phyloP scores from a whole-genome alignment of 2,888 invertebrate species.

The Hipparchia semele region DNA sequence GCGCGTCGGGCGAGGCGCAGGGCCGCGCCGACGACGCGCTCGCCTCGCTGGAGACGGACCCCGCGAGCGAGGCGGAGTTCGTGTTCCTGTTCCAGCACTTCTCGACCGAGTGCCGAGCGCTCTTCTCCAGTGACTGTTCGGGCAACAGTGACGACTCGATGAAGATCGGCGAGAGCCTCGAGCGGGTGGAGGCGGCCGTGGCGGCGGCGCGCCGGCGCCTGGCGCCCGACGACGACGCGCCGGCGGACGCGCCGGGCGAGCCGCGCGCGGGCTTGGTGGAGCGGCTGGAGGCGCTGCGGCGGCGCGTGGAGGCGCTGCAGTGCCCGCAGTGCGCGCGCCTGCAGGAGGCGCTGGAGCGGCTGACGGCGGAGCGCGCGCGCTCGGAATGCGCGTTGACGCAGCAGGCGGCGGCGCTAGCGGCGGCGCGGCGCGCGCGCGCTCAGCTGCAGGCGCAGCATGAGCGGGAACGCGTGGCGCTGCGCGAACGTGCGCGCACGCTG shows the following conservation, averaged over 20 bases:
- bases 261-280: conserved; percentile 49
- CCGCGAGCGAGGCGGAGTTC: conserved; percentile 86
- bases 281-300: conserved; percentile 73
- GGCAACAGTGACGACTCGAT: conserved; percentile 82
- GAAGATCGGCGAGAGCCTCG: conserved; percentile 81
- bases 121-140: conserved; percentile 82
- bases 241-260: conserved; percentile 37
- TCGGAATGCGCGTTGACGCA: conserved; percentile 70
- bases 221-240: conserved; percentile 47
- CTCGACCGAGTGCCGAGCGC: conserved; percentile 84
- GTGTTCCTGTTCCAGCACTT: conserved; percentile 86
- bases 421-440: conserved; percentile 73
- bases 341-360: conserved; percentile 78
- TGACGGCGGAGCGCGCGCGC: conserved; percentile 68
- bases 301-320: conserved; percentile 76
- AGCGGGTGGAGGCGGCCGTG: conserved; percentile 76
- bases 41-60: conserved; percentile 80
- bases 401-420: conserved; percentile 72
- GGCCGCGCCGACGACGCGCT: conserved; percentile 66
- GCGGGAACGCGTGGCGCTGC: conserved; percentile 83
- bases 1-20: conserved; percentile 56
- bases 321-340: conserved; percentile 81
- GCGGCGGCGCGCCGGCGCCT: conserved; percentile 68
- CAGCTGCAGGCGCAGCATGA: conserved; percentile 76
- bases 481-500: conserved; percentile 88